Evolutionary conservation across 1,140 invertebrate genomes (phyloP).

Genomic region (Calliphora vicina): DNA sequence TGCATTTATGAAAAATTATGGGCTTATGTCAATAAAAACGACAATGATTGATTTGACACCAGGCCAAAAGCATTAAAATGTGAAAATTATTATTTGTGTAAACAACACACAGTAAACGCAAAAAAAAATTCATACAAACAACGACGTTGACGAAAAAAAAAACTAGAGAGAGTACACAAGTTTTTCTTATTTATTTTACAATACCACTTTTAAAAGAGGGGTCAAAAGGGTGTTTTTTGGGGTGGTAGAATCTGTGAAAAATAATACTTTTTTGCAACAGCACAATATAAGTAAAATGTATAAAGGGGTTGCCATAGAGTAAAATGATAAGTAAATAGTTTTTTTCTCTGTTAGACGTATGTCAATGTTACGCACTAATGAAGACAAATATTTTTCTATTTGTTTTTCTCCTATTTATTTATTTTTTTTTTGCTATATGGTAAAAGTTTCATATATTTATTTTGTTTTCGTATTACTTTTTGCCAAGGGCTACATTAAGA

Average conservation of each 20-base stretch:
- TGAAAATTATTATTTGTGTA: constrained; percentile 35
- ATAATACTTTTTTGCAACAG: not conserved
- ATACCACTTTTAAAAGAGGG: not conserved
- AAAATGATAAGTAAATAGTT: not conserved
- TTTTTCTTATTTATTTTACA: not conserved
- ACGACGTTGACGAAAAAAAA: not conserved
- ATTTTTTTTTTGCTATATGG: not conserved
- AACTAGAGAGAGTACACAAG: not conserved
- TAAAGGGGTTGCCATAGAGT: not conserved
- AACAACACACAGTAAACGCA: constrained; percentile 28
- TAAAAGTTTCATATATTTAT: not conserved
- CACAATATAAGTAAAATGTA: not conserved
- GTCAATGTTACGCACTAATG: constrained; percentile 55
- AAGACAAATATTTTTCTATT: constrained; percentile 51
- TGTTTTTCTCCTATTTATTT: constrained; percentile 1
- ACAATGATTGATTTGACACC: constrained; percentile 62
- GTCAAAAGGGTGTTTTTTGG: not conserved
- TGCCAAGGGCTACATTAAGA: constrained; percentile 15
- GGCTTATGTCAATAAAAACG: constrained; percentile 43
- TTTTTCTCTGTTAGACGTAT: constrained; percentile 10
- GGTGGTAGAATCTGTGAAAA: not conserved
- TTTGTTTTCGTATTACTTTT: constrained; percentile 4
- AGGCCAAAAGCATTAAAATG: constrained; percentile 35
- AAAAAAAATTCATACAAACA: not conserved
- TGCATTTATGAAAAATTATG: constrained; percentile 43